These are phyloP conservation scores for Thunnus maccoyii DNA, from an alignment of 2,113 vertebrate genomes.

Conservation along the genomic window DNA sequence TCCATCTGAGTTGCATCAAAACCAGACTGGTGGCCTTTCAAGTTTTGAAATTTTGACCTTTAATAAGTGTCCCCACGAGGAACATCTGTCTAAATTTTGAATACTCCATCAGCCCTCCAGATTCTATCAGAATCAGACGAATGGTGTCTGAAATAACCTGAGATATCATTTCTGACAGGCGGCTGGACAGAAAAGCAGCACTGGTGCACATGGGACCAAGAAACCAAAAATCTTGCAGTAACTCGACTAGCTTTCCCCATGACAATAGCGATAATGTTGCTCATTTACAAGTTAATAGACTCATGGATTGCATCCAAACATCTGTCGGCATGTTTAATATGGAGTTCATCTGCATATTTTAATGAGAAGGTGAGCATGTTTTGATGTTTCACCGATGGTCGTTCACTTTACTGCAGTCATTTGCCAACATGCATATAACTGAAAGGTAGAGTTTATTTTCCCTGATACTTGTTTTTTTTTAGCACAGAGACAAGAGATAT, in stretches of 20 bases:
- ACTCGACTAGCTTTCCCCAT: constrained; percentile 13
- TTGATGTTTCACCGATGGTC: constrained; percentile 21
- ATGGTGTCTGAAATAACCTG: constrained; percentile 12
- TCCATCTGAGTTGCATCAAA: constrained; percentile 31
- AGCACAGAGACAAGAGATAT: neutral
- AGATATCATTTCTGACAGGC: constrained; percentile 6
- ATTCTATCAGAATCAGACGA: neutral
- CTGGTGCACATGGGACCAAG: neutral
- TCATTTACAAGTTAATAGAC: constrained; percentile 63
- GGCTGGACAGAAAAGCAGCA: neutral
- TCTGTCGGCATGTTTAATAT: constrained; percentile 53
- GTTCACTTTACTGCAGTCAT: neutral
- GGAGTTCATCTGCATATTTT: constrained; percentile 59
- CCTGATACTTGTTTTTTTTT: neutral
- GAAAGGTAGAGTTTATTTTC: neutral
- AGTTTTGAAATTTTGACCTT: constrained; percentile 64
- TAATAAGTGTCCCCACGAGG: constrained; percentile 37
- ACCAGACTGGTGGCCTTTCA: constrained; percentile 51
- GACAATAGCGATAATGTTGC: constrained; percentile 38
- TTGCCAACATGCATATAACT: neutral
- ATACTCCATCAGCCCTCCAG: constrained; percentile 31
- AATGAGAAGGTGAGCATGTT: constrained; percentile 41
- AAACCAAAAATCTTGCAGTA: neutral
- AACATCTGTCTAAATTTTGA: constrained; percentile 44
- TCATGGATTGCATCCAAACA: constrained; percentile 61